A percentile compares a stretch with the other conserved stretches of the same genome.
phyloP scores from a whole-genome alignment of 2,113 vertebrate genomes.

The Connochaetes taurinus region DNA sequence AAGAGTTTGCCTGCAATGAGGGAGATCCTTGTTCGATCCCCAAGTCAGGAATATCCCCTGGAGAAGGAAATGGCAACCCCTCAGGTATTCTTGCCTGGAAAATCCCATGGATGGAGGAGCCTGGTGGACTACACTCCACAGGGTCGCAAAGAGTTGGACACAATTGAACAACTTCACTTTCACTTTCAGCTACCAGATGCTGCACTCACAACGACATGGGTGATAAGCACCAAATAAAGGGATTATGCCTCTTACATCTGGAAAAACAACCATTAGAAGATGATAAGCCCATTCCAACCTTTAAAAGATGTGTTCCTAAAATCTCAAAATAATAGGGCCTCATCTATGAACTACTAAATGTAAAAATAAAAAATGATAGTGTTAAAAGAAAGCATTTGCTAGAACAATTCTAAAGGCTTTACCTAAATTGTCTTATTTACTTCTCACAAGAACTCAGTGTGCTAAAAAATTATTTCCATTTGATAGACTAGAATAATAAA shows the following conservation, averaged over 20 bases:
- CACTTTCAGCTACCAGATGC: background rate
- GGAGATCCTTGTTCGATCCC: background rate
- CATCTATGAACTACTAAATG: background rate
- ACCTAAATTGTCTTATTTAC: background rate
- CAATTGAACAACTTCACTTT: background rate
- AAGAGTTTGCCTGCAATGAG: accelerated
- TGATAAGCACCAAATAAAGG: background rate
- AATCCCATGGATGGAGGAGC: background rate
- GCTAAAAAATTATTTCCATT: background rate
- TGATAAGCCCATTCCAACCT: background rate
- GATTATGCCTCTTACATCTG: background rate
- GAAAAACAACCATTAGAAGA: background rate
- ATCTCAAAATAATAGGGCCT: background rate
- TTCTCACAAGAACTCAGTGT: background rate
- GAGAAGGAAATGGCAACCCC: background rate
- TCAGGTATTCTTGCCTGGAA: background rate
- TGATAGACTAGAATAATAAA: background rate
- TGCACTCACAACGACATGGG: background rate
- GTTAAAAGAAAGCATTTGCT: background rate
- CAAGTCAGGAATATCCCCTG: background rate
- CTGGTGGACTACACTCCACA: background rate
- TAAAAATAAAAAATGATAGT: background rate
- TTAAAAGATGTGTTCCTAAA: background rate
- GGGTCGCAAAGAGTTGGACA: background rate
- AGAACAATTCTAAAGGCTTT: background rate